Base-by-base conservation (phyloP, 2,113 vertebrate genomes). In the Prolemur simus region DNA sequence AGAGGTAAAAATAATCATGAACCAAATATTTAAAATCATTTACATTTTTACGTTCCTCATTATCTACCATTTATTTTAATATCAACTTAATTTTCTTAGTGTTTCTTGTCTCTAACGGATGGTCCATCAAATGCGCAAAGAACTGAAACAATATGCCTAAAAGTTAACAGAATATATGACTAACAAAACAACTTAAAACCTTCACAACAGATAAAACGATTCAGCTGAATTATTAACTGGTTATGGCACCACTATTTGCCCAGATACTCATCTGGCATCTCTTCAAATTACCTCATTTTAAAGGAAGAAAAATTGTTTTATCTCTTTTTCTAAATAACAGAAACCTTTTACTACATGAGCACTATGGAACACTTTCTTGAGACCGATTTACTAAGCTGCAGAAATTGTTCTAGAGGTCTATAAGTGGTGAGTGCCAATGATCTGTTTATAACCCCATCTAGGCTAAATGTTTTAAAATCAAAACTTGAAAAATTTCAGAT, bases 401-500 rank as follows among this genome's bases (percentile, higher is more conserved):
- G 18, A 60, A 91, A 81, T 4, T 76, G 37, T 84, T 85, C 63
- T 69, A 49, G 14, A 85, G 56, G 11, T 32, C 17, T 58, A 23
- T 2, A 68, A 74, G 47, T 34, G 23, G 23, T 71, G 17, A 87
- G 23, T 20, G 54, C 37, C 58, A 87, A 27, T n/a, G 32, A 87
- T 52, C 13, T 86, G n/a, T 91, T 95, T 5, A 66, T 29, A 93
- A 95, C 6, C 10, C 11, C 60, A 94, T 71, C 42, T 32, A 77
- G 32, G 25, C 8, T 66, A 42, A 49, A 68, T 15, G 37, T 71
- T 84, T 84, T 95, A 92, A 88, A 89, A 92, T 81, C 56, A 95
- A 96, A 92, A 89, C 32, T 69, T 80, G n/a, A 34, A 92, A 96
- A 95, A 66, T 21, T 29, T 81, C 21, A n/a, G 27, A 85, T 73